Percentiles rank a stretch among this genome's conserved stretches.
Conservation (phyloP, 2,888 invertebrate species). For the Hofmannophila pseudospretella region DNA sequence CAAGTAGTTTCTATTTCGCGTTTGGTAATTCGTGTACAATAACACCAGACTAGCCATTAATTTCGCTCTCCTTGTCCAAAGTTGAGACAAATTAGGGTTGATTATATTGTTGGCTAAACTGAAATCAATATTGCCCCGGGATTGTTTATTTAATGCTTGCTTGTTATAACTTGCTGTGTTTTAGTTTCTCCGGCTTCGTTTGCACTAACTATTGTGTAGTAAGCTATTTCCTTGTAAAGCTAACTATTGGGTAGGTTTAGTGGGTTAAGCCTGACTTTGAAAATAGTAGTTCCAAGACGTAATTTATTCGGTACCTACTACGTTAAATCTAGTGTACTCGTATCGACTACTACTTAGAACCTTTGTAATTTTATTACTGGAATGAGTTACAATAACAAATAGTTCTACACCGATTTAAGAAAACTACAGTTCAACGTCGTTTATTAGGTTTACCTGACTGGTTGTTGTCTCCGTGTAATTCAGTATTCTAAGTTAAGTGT, state of each 20-base stretch:
- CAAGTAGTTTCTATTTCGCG: too few relatives aligned
- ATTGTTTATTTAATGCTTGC: conserved; percentile 52
- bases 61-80: conserved; percentile 37
- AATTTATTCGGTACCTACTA: background rate
- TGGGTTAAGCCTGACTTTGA: too few relatives aligned
- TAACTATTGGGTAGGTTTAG: background rate
- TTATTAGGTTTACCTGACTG: too few relatives aligned
- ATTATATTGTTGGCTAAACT: conserved; percentile 59
- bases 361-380: too few relatives aligned
- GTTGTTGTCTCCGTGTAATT: too few relatives aligned
- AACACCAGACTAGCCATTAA: conserved; percentile 27
- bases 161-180: conserved; percentile 53
- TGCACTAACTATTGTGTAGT: conserved; percentile 12
- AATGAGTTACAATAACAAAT: too few relatives aligned
- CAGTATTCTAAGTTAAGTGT: too few relatives aligned
- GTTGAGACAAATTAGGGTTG: conserved; percentile 58
- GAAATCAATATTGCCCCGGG: conserved; percentile 57
- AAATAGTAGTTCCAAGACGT: background rate
- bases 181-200: conserved; percentile 31
- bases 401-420: too few relatives aligned
- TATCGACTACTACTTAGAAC: too few relatives aligned
- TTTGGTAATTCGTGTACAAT: background rate
- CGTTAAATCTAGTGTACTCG: too few relatives aligned
- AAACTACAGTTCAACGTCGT: too few relatives aligned
- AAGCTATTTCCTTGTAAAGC: conserved; percentile 5